phyloP scores from a whole-genome alignment of 2,113 vertebrate species.

The Bambusicola thoracicus region DNA sequence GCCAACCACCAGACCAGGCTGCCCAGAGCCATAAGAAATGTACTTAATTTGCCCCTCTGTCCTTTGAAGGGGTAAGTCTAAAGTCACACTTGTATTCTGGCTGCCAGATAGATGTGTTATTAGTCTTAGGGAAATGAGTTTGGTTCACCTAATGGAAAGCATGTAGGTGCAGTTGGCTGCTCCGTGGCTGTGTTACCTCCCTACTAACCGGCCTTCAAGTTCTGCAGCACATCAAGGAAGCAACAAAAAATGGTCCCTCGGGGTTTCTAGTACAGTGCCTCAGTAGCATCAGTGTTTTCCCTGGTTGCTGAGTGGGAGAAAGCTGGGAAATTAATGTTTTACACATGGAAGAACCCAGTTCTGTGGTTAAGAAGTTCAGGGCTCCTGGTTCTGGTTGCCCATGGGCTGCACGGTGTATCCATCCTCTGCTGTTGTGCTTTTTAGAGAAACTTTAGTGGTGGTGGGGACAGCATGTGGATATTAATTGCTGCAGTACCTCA shows the following conservation, averaged over 20 bases:
- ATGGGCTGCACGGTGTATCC: background rate
- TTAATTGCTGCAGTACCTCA: background rate
- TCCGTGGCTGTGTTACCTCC: fast-evolving
- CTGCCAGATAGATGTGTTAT: fast-evolving
- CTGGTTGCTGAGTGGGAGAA: background rate
- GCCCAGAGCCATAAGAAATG: background rate
- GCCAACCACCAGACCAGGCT: no score
- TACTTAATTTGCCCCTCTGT: background rate
- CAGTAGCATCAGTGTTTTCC: background rate
- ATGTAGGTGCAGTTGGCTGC: background rate
- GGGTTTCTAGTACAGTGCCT: background rate
- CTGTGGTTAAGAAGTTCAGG: background rate
- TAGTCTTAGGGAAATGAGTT: background rate
- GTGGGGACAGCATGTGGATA: background rate
- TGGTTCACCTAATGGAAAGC: background rate
- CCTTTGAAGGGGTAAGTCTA: background rate
- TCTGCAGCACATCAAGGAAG: background rate
- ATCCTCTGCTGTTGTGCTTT: fast-evolving
- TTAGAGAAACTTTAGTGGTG: background rate
- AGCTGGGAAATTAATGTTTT: background rate
- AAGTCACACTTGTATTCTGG: background rate
- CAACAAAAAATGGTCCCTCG: background rate
- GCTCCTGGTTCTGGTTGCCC: background rate
- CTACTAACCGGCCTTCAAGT: fast-evolving
- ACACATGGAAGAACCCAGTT: fast-evolving